Conservation (phyloP, 2,113 vertebrate species). For the Paracanthobrama guichenoti region DNA sequence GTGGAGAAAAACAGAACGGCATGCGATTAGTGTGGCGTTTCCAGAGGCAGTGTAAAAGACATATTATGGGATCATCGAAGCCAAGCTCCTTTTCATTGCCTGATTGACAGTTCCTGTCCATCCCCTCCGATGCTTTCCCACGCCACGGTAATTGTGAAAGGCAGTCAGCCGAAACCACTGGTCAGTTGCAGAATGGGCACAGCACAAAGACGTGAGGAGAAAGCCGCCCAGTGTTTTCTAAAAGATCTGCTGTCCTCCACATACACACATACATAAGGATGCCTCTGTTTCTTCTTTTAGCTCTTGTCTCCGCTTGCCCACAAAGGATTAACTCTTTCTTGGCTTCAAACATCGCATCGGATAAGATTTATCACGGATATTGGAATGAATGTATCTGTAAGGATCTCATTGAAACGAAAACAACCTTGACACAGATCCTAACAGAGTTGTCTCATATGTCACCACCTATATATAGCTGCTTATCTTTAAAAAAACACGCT, state of each 20-base stretch:
- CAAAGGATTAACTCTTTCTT: conserved; percentile 21
- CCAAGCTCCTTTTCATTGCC: conserved; percentile 48
- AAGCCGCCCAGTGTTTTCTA: conserved; percentile 62
- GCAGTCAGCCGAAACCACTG: conserved; percentile 71
- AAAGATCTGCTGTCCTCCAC: conserved; percentile 54
- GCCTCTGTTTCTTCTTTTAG: conserved; percentile 30
- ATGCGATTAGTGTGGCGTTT: conserved; percentile 21
- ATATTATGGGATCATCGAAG: conserved; percentile 40
- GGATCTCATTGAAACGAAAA: not conserved
- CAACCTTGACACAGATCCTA: conserved; percentile 2
- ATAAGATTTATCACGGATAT: not conserved
- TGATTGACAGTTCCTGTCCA: conserved; percentile 72
- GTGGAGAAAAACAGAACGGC: conserved; percentile 35
- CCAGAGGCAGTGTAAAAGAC: conserved; percentile 10
- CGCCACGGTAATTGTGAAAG: conserved; percentile 66
- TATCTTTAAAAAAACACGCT: not conserved
- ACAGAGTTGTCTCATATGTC: conserved; percentile 4
- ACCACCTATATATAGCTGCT: not conserved
- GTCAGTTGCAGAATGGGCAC: conserved; percentile 63
- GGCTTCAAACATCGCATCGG: not conserved
- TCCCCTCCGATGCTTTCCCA: conserved; percentile 69
- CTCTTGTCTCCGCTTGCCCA: conserved; percentile 19
- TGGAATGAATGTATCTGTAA: conserved; percentile 15
- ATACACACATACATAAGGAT: conserved; percentile 35
- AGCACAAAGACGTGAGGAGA: conserved; percentile 67